Base-by-base conservation (phyloP, 2,113 vertebrate genomes). In the Datnioides undecimradiatus region DNA sequence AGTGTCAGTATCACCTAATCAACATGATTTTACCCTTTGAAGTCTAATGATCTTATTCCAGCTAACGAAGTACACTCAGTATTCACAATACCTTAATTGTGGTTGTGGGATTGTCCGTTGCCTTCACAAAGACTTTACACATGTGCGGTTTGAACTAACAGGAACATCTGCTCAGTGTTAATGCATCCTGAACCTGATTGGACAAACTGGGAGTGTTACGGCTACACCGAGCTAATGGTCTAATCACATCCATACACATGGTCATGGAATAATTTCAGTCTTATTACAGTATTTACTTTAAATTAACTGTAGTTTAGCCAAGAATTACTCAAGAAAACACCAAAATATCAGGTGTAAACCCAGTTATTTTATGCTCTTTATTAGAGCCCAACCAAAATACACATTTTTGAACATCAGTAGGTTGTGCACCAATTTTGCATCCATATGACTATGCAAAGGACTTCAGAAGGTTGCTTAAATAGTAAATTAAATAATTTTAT, bases 151-250 rank as follows among this genome's bases (percentile, higher is more conserved):
- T 76, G 84, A 86, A 80, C 58, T 71, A 64, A 85, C 57, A 54
- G 55, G 63, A 87, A 87, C 89, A 91, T 90, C 89, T 93, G 91
- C 78, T 85, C 78, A 43, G 80, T 62, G 87, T 92, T 91, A 91
- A 71, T 29, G 62, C 41, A 60, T 65, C 48, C 76, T 71, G 70
- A 78, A 84, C 83, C 80, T 90, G 83, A 87, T 77, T 79, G 86
- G 72, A 79, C 72, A 57, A 82, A 70, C 12, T n/a, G 43, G 16
- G 45, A 59, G 62, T 59, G 60, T 86, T 80, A 38, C 43, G 72
- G n/a, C 70, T 59, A 16, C 73, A 11, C 43, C 14, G 2, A 48
- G 40, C 69, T 86, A 88, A 90, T 87, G 57, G 57, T 57, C 73
- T 81, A 87, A 84, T 84, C 65, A 76, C 82, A 79, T 68, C 70